These are phyloP conservation scores for Malurus cyaneus DNA, from an alignment of 2,113 vertebrate genomes.

Conservation along the genomic window DNA sequence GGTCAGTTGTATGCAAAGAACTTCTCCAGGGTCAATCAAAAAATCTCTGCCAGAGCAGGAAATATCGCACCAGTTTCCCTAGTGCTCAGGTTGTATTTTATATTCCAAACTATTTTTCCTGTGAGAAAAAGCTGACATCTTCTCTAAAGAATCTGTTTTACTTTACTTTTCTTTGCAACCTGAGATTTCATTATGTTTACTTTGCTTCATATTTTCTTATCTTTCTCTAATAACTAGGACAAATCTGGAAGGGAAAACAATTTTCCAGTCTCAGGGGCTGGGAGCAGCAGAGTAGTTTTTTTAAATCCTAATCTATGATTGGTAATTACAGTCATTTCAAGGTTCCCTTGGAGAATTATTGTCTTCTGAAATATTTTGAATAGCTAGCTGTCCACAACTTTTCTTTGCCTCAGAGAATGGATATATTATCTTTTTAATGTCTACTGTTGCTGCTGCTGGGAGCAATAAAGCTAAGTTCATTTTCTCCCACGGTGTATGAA, in stretches of 20 bases:
- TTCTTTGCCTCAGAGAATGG: slow-evolving; percentile 33
- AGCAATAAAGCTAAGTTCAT: slow-evolving; percentile 17
- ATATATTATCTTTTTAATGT: slow-evolving; percentile 55
- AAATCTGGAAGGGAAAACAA: slow-evolving; percentile 18
- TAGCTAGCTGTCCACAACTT: slow-evolving; percentile 56
- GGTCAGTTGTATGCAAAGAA: not conserved
- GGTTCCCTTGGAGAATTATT: slow-evolving; percentile 50
- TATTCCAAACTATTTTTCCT: slow-evolving; percentile 10
- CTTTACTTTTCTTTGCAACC: slow-evolving; percentile 26
- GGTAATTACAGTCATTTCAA: slow-evolving; percentile 16
- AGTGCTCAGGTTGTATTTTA: slow-evolving; percentile 11
- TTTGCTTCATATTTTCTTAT: slow-evolving; percentile 39
- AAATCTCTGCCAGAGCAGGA: not conserved
- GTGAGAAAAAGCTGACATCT: slow-evolving; percentile 44
- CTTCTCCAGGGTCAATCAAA: not conserved
- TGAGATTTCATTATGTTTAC: slow-evolving; percentile 26
- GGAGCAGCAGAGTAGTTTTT: not conserved
- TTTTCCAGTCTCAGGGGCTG: slow-evolving; percentile 23
- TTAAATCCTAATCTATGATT: slow-evolving; percentile 37
- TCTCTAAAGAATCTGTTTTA: slow-evolving; percentile 1
- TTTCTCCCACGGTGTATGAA: not conserved
- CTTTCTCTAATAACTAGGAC: not conserved
- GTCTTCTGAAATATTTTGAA: slow-evolving; percentile 62
- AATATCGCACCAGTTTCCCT: not conserved
- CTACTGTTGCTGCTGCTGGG: slow-evolving; percentile 19